These are phyloP conservation scores for Amaurobius ferox DNA, from an alignment of 2,888 invertebrate genomes.

Conservation along the genomic window DNA sequence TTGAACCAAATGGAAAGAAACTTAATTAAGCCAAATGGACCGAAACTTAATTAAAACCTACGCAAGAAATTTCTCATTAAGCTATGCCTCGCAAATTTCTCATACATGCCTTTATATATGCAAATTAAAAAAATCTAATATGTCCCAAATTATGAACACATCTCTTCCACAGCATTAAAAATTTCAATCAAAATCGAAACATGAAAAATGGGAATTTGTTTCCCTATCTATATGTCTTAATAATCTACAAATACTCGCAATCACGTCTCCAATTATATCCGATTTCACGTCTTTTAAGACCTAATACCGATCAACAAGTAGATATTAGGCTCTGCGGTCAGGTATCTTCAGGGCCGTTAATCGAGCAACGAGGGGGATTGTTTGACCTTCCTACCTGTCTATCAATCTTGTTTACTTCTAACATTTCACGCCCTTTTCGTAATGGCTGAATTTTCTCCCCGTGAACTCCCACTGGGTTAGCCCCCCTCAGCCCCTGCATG, in stretches of 20 bases:
- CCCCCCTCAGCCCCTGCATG: slow-evolving; percentile 5
- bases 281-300: slow-evolving; percentile 1
- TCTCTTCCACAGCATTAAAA: too few relatives aligned
- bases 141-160: too few relatives aligned
- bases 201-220: neutral
- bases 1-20: too few relatives aligned
- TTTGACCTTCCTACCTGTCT: slow-evolving; percentile 30
- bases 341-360: neutral
- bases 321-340: slow-evolving; percentile 14
- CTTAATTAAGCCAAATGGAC: too few relatives aligned
- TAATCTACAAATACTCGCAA: neutral
- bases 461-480: slow-evolving; percentile 3
- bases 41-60: too few relatives aligned
- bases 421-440: slow-evolving; percentile 34
- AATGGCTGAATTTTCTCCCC: slow-evolving; percentile 17
- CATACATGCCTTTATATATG: too few relatives aligned
- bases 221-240: neutral
- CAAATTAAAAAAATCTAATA: too few relatives aligned
- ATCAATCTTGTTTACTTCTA: slow-evolving; percentile 53
- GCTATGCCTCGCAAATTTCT: too few relatives aligned
- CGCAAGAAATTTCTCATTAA: too few relatives aligned
- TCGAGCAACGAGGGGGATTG: slow-evolving; percentile 6
- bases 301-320: neutral
- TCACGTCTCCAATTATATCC: neutral
- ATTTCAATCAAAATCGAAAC: neutral